These are phyloP conservation scores for Ciconia stormi DNA, from an alignment of 2,113 vertebrate genomes.

Conservation along the genomic window DNA sequence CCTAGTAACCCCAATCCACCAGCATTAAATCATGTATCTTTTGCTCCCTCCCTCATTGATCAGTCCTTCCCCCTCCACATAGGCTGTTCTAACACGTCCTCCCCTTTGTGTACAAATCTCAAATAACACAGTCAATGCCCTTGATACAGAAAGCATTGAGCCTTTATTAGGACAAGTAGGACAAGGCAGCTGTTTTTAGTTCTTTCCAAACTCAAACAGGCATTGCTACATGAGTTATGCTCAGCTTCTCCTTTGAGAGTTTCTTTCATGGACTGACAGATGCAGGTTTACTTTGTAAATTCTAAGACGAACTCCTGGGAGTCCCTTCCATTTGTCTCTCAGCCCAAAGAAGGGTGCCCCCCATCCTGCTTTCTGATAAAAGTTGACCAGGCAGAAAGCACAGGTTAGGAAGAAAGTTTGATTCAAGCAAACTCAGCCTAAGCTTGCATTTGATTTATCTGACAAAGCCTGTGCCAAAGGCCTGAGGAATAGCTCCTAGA, in stretches of 20 bases:
- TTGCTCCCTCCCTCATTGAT: not conserved
- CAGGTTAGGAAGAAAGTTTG: not conserved
- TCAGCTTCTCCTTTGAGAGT: not conserved
- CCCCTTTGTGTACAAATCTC: not conserved
- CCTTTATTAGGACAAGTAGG: not conserved
- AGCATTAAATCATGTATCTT: not conserved
- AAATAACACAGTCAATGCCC: not conserved
- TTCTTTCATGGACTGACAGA: not conserved
- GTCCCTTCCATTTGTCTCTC: not conserved
- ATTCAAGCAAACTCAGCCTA: not conserved
- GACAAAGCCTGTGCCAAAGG: not conserved
- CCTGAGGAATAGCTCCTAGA: not conserved
- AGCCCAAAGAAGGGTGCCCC: not conserved
- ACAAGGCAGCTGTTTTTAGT: not conserved
- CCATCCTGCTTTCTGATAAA: not conserved
- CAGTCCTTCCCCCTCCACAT: not conserved
- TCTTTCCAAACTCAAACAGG: not conserved
- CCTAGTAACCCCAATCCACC: not conserved
- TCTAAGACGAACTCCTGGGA: not conserved
- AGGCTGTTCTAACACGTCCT: not conserved
- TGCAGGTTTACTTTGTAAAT: not conserved
- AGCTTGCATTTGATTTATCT: not conserved
- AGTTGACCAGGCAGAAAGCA: not conserved
- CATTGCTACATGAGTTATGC: not conserved
- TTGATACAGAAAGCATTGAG: not conserved